Evolutionary conservation across 2,113 vertebrate species (phyloP).

Genomic region (Myotis yumanensis): DNA sequence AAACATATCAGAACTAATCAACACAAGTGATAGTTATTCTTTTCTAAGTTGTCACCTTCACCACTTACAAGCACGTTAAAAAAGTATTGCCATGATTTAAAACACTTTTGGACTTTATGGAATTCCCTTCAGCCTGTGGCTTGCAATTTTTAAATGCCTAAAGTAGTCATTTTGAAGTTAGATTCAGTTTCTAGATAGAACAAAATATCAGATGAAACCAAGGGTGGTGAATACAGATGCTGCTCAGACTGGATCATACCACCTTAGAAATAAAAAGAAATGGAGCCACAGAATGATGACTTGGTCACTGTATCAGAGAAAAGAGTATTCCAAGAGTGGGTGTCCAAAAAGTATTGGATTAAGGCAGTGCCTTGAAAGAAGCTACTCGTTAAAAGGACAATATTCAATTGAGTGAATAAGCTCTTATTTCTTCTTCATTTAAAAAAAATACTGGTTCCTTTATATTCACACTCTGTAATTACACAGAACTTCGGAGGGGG

Average conservation of each 20-base stretch:
- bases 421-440: neutral
- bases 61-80: constrained; percentile 4
- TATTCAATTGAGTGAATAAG: neutral
- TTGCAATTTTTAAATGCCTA: constrained; percentile 5
- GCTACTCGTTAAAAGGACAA: neutral
- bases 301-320: neutral
- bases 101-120: neutral
- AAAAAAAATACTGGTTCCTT: neutral
- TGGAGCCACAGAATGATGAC: neutral
- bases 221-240: neutral
- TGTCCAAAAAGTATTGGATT: neutral
- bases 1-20: neutral
- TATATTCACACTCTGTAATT: neutral
- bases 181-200: neutral
- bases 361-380: neutral
- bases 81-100: neutral
- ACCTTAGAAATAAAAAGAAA: neutral
- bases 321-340: neutral
- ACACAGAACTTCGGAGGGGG: neutral
- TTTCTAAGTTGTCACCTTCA: neutral
- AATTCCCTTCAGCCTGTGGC: neutral
- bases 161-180: neutral
- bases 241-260: neutral
- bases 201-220: neutral
- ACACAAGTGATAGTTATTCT: neutral